phyloP scores from a whole-genome alignment of 2,113 vertebrate species.

The Gila orcuttii region DNA sequence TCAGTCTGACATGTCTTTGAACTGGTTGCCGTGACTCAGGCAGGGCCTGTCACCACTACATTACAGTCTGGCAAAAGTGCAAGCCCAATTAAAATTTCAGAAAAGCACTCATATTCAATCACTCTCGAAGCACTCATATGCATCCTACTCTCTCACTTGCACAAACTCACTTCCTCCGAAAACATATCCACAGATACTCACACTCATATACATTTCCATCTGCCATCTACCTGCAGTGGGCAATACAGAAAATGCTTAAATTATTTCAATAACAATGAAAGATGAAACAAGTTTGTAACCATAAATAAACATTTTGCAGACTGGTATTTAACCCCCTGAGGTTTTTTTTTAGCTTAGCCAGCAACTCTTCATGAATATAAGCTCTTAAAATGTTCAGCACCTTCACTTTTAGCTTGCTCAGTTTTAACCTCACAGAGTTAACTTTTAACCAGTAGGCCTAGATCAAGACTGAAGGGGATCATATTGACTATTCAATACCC shows the following conservation, averaged over 20 bases:
- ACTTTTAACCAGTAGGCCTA: neutral
- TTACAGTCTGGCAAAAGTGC: constrained; percentile 14
- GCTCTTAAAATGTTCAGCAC: neutral
- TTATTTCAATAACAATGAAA: neutral
- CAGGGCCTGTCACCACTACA: neutral
- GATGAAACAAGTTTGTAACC: neutral
- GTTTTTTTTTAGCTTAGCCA: neutral
- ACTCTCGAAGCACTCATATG: neutral
- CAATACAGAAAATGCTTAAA: neutral
- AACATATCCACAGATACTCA: neutral
- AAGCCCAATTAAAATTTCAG: constrained; percentile 37
- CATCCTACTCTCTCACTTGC: neutral
- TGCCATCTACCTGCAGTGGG: neutral
- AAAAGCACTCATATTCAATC: constrained; percentile 6
- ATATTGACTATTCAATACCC: neutral
- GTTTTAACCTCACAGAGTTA: neutral
- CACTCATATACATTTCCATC: neutral
- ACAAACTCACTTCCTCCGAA: neutral
- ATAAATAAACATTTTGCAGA: no score
- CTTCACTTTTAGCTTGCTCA: neutral
- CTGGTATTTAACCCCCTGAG: no score
- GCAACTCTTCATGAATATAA: neutral
- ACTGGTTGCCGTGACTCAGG: constrained; percentile 17
- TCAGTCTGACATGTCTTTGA: constrained; percentile 45
- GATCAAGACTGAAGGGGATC: neutral